These are phyloP conservation scores for Sabellastarte sp. DNA, from an alignment of 2,888 invertebrate species.

Conservation along the genomic window DNA sequence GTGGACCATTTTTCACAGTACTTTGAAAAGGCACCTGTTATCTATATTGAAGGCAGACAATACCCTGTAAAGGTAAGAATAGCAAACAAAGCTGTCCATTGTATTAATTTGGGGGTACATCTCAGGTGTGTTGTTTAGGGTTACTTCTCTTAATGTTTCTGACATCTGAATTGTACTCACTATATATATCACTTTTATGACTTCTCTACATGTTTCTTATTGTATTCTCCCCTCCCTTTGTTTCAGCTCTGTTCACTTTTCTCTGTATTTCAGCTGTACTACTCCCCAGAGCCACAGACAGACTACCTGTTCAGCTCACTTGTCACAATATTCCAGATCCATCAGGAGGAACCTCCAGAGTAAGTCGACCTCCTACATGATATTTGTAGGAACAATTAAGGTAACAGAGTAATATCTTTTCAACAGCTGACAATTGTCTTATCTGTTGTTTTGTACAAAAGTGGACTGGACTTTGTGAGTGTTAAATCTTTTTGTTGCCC, in stretches of 20 bases:
- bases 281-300: constrained; percentile 58
- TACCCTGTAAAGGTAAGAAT: constrained; percentile 65
- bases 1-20: constrained; percentile 88
- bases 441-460: too few relatives aligned
- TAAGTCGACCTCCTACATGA: constrained; percentile 60
- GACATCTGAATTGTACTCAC: too few relatives aligned
- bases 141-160: neutral
- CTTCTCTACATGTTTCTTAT: too few relatives aligned
- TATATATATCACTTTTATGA: too few relatives aligned
- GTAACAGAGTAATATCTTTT: too few relatives aligned
- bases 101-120: too few relatives aligned
- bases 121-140: neutral
- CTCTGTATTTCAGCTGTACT: constrained; percentile 55
- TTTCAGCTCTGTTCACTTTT: too few relatives aligned
- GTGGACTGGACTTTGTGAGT: too few relatives aligned
- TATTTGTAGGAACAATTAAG: neutral
- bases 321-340: constrained; percentile 86
- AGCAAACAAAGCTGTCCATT: too few relatives aligned
- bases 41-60: constrained; percentile 87
- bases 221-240: too few relatives aligned
- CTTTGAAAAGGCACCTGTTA: constrained; percentile 80
- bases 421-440: too few relatives aligned
- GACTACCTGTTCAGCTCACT: constrained; percentile 83
- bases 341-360: constrained; percentile 77
- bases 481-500: too few relatives aligned